Evolutionary conservation across 2,797 vertebrate genomes (phyloP).

Genomic region (Carapus acus): DNA sequence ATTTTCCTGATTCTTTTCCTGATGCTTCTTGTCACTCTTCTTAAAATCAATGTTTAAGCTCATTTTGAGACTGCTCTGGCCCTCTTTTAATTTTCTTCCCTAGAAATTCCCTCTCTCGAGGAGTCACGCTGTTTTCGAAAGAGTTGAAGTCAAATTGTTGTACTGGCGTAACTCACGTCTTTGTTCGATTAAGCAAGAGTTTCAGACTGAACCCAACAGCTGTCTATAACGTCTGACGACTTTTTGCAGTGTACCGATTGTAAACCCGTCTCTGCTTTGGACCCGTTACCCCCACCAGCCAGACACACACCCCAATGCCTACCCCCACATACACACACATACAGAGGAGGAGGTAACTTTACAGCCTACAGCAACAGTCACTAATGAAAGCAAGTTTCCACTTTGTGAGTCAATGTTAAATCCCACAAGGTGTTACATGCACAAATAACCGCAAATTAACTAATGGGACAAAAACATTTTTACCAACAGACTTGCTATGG

Average conservation of each 20-base stretch:
- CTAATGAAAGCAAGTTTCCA: too few species aligned
- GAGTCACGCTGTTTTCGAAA: neutral
- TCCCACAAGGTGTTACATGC: too few species aligned
- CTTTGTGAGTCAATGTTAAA: too few species aligned
- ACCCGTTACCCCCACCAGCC: slow-evolving; percentile 18
- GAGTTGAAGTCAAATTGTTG: too few species aligned
- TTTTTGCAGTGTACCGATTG: neutral
- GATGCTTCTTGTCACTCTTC: accelerated
- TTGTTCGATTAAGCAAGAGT: neutral
- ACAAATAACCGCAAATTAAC: too few species aligned
- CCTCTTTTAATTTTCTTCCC: neutral
- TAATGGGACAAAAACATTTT: too few species aligned
- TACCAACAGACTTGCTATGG: too few species aligned
- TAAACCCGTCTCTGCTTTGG: neutral
- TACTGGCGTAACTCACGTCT: neutral
- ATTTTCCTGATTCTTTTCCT: accelerated
- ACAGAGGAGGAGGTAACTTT: neutral
- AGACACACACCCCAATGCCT: neutral
- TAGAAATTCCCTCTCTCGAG: neutral
- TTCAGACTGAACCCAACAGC: neutral
- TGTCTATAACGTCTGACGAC: neutral
- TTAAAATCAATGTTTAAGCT: too few species aligned
- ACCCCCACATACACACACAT: neutral
- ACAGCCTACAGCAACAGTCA: neutral
- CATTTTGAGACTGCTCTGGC: too few species aligned